Evolutionary conservation across 2,113 vertebrate genomes (phyloP).

Genomic region (Tetraodon nigroviridis): DNA sequence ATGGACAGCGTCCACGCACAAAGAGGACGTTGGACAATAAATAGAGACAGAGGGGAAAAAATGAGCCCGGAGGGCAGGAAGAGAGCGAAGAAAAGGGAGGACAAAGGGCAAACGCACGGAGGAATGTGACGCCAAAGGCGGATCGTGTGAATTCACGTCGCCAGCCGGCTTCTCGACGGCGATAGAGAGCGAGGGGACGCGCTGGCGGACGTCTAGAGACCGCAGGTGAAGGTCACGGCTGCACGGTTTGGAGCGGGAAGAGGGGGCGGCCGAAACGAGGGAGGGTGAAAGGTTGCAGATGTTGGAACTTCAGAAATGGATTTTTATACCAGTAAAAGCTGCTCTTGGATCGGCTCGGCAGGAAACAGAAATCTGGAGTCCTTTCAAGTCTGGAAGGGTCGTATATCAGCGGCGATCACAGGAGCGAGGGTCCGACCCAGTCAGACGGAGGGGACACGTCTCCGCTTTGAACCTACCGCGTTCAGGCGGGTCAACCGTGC

Average conservation of each 20-base stretch:
- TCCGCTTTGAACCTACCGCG: too few species aligned
- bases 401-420: too few species aligned
- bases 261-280: background rate
- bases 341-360: too few species aligned
- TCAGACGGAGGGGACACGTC: too few species aligned
- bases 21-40: slow-evolving; percentile 15
- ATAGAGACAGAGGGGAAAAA: slow-evolving; percentile 21
- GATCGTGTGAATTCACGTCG: background rate
- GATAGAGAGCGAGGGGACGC: background rate
- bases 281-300: slow-evolving; percentile 29
- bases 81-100: background rate
- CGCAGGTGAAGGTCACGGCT: slow-evolving; percentile 28
- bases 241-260: background rate
- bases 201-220: slow-evolving; percentile 15
- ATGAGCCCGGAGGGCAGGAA: slow-evolving; percentile 20
- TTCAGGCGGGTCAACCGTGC: too few species aligned
- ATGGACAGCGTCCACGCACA: slow-evolving; percentile 26
- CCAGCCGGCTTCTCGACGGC: too few species aligned
- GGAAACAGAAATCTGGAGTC: too few species aligned
- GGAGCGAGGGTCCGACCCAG: too few species aligned
- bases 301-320: slow-evolving; percentile 11
- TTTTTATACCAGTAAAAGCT: background rate
- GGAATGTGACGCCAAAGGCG: slow-evolving; percentile 1
- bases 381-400: too few species aligned
- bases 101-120: background rate